Base-by-base conservation (phyloP, 2,888 invertebrate genomes). In the Theretra japonica region DNA sequence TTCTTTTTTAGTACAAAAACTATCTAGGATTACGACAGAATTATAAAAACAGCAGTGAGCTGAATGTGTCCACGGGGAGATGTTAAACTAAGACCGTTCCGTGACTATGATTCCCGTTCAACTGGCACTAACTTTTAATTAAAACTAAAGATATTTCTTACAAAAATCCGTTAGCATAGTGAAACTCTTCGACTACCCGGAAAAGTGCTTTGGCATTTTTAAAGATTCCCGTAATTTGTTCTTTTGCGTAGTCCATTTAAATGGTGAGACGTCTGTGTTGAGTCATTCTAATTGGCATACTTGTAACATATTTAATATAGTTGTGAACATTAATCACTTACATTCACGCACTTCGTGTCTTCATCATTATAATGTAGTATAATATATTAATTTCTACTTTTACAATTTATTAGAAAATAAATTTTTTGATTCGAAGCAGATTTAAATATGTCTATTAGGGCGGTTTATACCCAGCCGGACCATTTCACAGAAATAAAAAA, bases 101-200 rank as follows among this genome's bases (percentile, higher is more conserved):
- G 80, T 85, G 88, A 85, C 86, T 87, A 89, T 90, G 87, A 89
- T 89, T 87, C 87, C 86, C 85, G 78, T 79, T 80, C 81, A 80
- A 83, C 78, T 77, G 70, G 82, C 81, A 81, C 82, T 83, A 87
- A 87, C 82, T 89, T 92, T 90, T 90, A 90, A 91, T 92, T 91
- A 91, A 90, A 91, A 88, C 85, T 87, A 83, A 83, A 82, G 82
- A 83, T 83, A 84, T 83, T 83, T 82, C 80, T 75, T 73, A 80
- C 80, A 85, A 87, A 89, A 87, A 86, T 83, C 76, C 77, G 48
- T 72, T 74, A 69, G 77, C 71, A 71, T 74, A 76, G 74, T 65
- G 23, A 7, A 48, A 48, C 48, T 65, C 21, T 21, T 23, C 48
- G 23, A 48, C 65, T 48, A 48, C 4, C 41, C 62, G 41, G 23